Evolutionary conservation across 2,888 invertebrate genomes (phyloP), one percentile per base, ranked within the genome.

Genomic region (Ctenicera cuprea): DNA sequence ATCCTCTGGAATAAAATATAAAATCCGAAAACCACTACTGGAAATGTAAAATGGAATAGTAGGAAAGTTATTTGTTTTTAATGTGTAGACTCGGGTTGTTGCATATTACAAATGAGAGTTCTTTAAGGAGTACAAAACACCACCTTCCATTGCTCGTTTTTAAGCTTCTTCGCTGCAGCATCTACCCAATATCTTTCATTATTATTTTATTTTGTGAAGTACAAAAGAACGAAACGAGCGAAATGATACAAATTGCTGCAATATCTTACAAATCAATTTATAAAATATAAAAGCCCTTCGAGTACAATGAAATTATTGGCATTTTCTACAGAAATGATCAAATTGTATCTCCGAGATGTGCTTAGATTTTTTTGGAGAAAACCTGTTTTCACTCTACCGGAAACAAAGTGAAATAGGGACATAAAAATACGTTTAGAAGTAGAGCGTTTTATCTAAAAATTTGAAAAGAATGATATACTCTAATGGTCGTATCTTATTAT

Each of bases 251-350:
- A 75, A 77, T 74, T 74, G 77, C 75, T 75, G 71, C 74, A 74
- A 73, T 74, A 76, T 70, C 70, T 74, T 77, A 65, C 61, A 62
- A 71, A 74, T 54, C 71, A 74, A 76, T 76, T 74, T 73, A 61
- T 74, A 65, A 73, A 72, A 72, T 76, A 76, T 67, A 71, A 70
- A 67, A 69, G 74, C 50, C 69, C 38, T 45, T 66, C 33, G 69
- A 71, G 63, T 74, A 76, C 72, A 75, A 77, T 76, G 71, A 75
- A 73, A 70, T 76, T 72, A 78, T 75, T 71, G 75, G 70, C 48
- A 64, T 72, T 69, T 76, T 64, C 71, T 67, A 54, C 65, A 64
- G 57, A 65, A 66, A 69, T 75, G 66, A 75, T 75, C 69, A 73
- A 69, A 75, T 77, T 77, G 62, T 76, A 52, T 73, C 54, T 62